Conservation (phyloP, 2,797 vertebrate species). For the Megalops cyprinoides region DNA sequence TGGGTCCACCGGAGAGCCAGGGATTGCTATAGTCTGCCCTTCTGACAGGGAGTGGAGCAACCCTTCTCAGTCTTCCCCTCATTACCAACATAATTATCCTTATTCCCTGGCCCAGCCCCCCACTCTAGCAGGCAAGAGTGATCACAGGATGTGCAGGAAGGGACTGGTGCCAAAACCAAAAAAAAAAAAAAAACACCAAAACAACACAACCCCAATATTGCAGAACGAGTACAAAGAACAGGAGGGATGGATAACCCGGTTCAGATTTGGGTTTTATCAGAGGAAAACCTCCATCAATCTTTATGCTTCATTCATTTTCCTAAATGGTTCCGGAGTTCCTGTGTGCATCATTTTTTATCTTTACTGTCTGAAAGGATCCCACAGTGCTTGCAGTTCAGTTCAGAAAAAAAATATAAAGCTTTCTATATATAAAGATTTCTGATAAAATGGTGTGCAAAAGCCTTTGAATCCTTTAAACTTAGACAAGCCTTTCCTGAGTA, state of each 20-base stretch:
- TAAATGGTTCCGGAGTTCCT: background rate
- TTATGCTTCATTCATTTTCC: background rate
- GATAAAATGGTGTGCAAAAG: background rate
- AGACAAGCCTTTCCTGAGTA: background rate
- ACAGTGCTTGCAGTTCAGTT: background rate
- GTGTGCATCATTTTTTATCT: background rate
- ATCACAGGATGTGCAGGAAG: conserved; percentile 19
- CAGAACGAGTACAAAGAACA: background rate
- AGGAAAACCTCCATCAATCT: background rate
- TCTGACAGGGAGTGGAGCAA: conserved; percentile 50
- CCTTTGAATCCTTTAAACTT: background rate
- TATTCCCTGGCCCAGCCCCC: conserved; percentile 6
- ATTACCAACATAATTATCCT: conserved; percentile 49
- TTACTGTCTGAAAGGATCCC: background rate
- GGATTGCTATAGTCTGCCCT: conserved; percentile 56
- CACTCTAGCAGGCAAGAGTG: conserved; percentile 33
- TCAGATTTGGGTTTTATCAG: background rate
- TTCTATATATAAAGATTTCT: background rate
- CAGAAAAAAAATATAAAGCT: background rate
- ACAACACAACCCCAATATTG: background rate
- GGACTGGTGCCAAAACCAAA: conserved; percentile 19
- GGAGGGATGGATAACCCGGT: background rate
- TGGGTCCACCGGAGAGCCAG: conserved; percentile 58
- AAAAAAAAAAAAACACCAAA: conserved; percentile 16
- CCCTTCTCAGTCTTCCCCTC: conserved; percentile 36